These are phyloP conservation scores for Agrochola lychnidis DNA, from an alignment of 2,888 invertebrate genomes.

Conservation along the genomic window DNA sequence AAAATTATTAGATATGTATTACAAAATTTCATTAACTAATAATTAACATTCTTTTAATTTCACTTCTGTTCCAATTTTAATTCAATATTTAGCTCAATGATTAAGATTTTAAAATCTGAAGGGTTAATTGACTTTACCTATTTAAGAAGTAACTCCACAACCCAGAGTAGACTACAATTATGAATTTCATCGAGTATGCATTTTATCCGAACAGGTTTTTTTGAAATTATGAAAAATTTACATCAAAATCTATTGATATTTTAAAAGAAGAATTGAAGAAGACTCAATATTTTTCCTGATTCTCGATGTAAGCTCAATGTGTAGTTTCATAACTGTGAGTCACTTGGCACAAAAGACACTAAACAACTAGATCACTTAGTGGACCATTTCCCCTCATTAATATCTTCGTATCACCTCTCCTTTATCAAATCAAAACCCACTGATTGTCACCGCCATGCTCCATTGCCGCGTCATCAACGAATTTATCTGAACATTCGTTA, in stretches of 20 bases:
- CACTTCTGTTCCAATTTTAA: too few relatives aligned
- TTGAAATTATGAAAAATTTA: not conserved
- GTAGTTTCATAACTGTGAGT: not conserved
- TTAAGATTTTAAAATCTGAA: not conserved
- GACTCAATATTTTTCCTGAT: not conserved
- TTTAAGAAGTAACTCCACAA: not conserved
- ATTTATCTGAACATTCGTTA: slow-evolving; percentile 34
- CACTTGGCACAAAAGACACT: slow-evolving; percentile 1
- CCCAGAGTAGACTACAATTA: not conserved
- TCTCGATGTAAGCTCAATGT: not conserved
- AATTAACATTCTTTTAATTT: not conserved
- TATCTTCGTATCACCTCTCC: slow-evolving; percentile 2
- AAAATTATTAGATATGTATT: not conserved
- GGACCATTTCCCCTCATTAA: slow-evolving; percentile 18
- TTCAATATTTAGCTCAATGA: not conserved
- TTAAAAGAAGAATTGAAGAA: not conserved
- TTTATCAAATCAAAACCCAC: not conserved
- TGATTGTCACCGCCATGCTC: slow-evolving; percentile 4
- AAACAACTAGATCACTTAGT: slow-evolving; percentile 13
- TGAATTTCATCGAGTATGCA: not conserved
- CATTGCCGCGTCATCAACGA: slow-evolving; percentile 18
- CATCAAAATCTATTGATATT: not conserved
- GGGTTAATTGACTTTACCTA: not conserved
- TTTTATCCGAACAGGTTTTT: too few relatives aligned
- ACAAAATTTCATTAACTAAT: not conserved